Evolutionary conservation across 2,797 vertebrate species (phyloP), one percentile per base, ranked within the genome.

Genomic region (Sebastes hubbsi): DNA sequence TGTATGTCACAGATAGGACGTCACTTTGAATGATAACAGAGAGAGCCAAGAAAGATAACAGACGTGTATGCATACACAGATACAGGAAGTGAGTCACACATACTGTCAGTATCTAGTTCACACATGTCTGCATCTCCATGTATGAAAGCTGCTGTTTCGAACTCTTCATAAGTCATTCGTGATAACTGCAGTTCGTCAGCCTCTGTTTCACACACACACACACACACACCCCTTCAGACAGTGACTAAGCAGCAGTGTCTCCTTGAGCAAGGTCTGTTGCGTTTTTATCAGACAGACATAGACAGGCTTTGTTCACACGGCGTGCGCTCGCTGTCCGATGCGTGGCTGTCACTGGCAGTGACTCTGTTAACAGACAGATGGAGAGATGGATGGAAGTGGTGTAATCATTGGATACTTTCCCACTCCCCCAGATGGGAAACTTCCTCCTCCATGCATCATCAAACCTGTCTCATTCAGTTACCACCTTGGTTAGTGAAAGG

Each of bases 241-340:
- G 67, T 91, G 94, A 93, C 88, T 91, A 91, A 94, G 78, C 86
- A 68, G 70, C 80, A 72, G 65, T 61, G 84, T 86, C 84, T 91
- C 76, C 75, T 83, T 87, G 78, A 82, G 85, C 80, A 86, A 89
- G 77, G 82, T 86, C 82, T 73, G 56, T 38, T 86, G 82, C 75
- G 8, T 61, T 84, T 77, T 82, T 76, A 61, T 66, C 76, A 87
- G 73, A 86, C 76, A 86, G 69, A 86, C 86, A 90, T 12, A 91
- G 82, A 67, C 81, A 2, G 74, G 66, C 87, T 91, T 89, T 91
- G 89, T 90, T 90, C 82, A 49, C 63, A 66, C 77, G n/a, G 59
- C n/a, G 60, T 55, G 32, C 8, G 9, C 75, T 46, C 7, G 6
- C 75, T 46, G 71, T 84, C 80, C 81, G 77, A 64, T 75, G 80